Evolutionary conservation across 2,888 invertebrate species (phyloP).

Genomic region (Sussaba pulchella): DNA sequence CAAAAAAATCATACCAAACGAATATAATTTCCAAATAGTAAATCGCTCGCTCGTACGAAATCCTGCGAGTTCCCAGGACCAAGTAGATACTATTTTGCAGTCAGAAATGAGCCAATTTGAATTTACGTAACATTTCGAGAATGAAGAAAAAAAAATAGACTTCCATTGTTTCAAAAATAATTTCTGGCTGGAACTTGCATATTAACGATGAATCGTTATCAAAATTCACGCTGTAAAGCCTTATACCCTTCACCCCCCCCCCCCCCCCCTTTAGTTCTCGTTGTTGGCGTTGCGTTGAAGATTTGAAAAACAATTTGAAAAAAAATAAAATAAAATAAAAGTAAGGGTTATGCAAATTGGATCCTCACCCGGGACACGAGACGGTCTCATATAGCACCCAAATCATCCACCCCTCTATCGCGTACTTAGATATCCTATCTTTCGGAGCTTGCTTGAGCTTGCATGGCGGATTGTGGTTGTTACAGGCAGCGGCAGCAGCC

Average conservation of each 20-base stretch:
- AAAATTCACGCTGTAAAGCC: slow-evolving; percentile 36
- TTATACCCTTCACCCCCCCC: neutral
- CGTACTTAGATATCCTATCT: slow-evolving; percentile 72
- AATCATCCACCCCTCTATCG: slow-evolving; percentile 64
- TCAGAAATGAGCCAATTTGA: neutral
- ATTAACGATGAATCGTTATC: slow-evolving; percentile 23
- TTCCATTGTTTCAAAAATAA: too few relatives aligned
- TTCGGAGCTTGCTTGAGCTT: slow-evolving; percentile 82
- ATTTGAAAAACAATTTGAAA: too few relatives aligned
- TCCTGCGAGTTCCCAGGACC: slow-evolving; percentile 21
- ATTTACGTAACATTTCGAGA: neutral
- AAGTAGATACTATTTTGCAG: slow-evolving; percentile 11
- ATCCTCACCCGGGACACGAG: slow-evolving; percentile 69
- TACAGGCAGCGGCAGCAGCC: slow-evolving; percentile 88
- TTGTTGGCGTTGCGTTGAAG: slow-evolving; percentile 27
- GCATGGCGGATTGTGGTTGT: slow-evolving; percentile 82
- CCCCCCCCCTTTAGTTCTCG: slow-evolving; percentile 19
- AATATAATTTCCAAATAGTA: too few relatives aligned
- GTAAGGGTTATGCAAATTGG: slow-evolving; percentile 50
- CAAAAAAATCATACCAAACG: neutral
- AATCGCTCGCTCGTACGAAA: slow-evolving; percentile 4
- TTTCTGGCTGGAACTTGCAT: slow-evolving; percentile 36
- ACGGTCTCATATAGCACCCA: slow-evolving; percentile 64
- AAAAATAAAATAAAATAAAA: too few relatives aligned
- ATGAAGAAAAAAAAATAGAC: neutral